Conservation (phyloP, 2,888 invertebrate genomes). For the Phortica okadai region DNA sequence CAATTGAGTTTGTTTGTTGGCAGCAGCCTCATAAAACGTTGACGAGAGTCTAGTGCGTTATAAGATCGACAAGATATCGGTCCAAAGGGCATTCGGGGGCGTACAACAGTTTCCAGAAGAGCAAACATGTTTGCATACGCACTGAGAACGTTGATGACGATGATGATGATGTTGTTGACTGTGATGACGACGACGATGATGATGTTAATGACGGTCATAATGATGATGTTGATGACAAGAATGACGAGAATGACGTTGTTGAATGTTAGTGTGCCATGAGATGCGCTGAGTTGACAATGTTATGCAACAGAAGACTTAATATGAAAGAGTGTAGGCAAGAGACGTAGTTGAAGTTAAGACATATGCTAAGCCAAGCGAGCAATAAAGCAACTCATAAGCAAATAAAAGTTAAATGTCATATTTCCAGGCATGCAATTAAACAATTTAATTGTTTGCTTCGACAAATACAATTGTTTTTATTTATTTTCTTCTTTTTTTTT, state of each 20-base stretch:
- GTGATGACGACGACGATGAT: not conserved
- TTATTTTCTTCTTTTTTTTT: no score
- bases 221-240: not conserved
- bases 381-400: not conserved
- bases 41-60: no score
- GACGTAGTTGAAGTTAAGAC: not conserved
- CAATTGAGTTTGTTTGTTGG: slow-evolving; percentile 13
- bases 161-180: not conserved
- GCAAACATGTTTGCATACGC: slow-evolving; percentile 20
- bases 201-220: not conserved
- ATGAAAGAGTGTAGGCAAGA: not conserved
- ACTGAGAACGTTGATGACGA: not conserved
- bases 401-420: not conserved
- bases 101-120: not conserved
- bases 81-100: not conserved
- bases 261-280: not conserved
- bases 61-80: not conserved
- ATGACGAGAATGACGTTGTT: not conserved
- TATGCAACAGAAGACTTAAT: not conserved
- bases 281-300: not conserved
- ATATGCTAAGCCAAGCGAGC: not conserved
- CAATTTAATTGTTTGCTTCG: not conserved
- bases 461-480: no score
- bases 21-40: not conserved
- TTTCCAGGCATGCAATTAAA: not conserved